phyloP scores from a whole-genome alignment of 2,113 vertebrate genomes.

The Gallinago paraguaiae region DNA sequence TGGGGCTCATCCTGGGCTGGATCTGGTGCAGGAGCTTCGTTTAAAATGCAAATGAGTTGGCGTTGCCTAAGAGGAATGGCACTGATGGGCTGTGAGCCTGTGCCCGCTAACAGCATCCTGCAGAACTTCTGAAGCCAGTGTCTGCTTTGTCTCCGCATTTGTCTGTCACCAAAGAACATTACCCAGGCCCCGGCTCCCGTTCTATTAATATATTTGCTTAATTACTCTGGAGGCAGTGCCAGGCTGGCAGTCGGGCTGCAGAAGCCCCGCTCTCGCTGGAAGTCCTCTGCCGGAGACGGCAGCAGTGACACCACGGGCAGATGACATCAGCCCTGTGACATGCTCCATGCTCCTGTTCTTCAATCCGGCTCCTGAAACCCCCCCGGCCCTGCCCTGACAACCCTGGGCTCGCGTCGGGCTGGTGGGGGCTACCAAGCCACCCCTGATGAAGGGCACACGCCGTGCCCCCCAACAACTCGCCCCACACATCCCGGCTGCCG shows the following conservation, averaged over 20 bases:
- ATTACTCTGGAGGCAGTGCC: slow-evolving; percentile 18
- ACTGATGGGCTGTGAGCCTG: slow-evolving; percentile 15
- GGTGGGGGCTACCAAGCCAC: neutral
- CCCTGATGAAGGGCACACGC: fast-evolving
- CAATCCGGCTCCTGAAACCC: neutral
- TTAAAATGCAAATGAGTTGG: slow-evolving; percentile 22
- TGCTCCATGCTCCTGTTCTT: neutral
- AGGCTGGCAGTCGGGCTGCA: slow-evolving; percentile 49
- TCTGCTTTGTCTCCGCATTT: slow-evolving; percentile 59
- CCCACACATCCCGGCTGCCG: neutral
- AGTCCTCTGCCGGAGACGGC: neutral
- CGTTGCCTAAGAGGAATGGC: neutral
- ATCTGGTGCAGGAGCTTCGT: neutral
- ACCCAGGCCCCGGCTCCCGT: neutral
- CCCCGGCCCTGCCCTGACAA: neutral
- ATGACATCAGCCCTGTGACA: slow-evolving; percentile 27
- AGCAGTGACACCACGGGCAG: neutral
- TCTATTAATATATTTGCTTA: slow-evolving; percentile 65
- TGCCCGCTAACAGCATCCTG: neutral
- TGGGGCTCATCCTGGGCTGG: neutral
- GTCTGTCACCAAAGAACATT: slow-evolving; percentile 45
- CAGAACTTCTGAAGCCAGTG: slow-evolving; percentile 12
- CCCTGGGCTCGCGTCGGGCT: fast-evolving
- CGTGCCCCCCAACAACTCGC: fast-evolving
- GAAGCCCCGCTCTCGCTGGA: slow-evolving; percentile 13